A percentile compares a stretch with the other conserved stretches of the same genome.
Conservation (phyloP, 2,113 vertebrate species). For the Scalopus aquaticus region DNA sequence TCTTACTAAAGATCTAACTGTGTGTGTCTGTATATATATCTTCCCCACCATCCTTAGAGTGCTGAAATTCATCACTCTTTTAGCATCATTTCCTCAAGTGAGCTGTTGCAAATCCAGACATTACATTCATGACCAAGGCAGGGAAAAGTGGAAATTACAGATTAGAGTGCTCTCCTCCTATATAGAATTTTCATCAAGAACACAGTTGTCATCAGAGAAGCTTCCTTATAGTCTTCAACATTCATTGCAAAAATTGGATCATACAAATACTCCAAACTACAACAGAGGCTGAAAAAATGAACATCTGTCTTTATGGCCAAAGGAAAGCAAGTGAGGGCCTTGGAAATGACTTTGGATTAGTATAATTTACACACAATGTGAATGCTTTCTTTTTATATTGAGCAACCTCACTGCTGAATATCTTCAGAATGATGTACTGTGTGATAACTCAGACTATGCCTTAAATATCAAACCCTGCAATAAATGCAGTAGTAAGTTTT, state of each 20-base stretch:
- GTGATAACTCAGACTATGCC: background rate
- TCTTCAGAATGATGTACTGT: background rate
- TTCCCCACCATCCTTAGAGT: background rate
- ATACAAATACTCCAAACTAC: background rate
- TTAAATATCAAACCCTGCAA: background rate
- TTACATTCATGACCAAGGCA: background rate
- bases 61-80: background rate
- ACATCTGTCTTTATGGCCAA: background rate
- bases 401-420: background rate
- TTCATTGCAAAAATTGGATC: background rate
- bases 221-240: background rate
- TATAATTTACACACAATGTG: background rate
- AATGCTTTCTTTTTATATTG: background rate
- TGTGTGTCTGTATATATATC: background rate
- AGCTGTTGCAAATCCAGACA: background rate
- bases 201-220: background rate
- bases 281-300: background rate
- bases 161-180: background rate
- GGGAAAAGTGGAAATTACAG: background rate
- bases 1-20: background rate
- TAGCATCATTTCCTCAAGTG: background rate
- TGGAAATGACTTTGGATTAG: background rate
- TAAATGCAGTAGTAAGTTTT: background rate
- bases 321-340: background rate
- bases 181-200: background rate